phyloP scores from a whole-genome alignment of 2,888 invertebrate species.

The Eupsilia transversa region DNA sequence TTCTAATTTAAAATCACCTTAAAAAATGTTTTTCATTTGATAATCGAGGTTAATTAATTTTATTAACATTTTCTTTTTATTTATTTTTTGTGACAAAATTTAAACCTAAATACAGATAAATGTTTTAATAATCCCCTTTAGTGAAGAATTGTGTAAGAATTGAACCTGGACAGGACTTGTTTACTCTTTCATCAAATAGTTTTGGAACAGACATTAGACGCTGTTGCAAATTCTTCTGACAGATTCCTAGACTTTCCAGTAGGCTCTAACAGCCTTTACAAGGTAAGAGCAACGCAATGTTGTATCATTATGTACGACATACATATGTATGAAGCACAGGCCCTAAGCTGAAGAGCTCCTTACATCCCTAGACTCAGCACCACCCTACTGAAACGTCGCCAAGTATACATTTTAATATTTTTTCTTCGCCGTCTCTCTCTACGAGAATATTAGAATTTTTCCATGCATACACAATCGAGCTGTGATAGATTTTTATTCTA shows the following conservation, averaged over 20 bases:
- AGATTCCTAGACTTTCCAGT: neutral
- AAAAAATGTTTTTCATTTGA: too few species aligned
- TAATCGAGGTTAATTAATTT: too few species aligned
- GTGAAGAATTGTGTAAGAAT: too few species aligned
- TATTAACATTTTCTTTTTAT: too few species aligned
- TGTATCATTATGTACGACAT: conserved; percentile 28
- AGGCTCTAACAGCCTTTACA: neutral
- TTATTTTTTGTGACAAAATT: too few species aligned
- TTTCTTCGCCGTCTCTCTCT: conserved; percentile 39
- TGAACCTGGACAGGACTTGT: too few species aligned
- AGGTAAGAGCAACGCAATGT: neutral
- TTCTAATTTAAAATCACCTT: too few species aligned
- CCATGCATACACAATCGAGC: conserved; percentile 65
- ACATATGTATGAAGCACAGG: conserved; percentile 38
- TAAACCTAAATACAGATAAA: too few species aligned
- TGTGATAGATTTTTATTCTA: conserved; percentile 65
- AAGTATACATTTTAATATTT: conserved; percentile 64
- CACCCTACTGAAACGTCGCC: conserved; percentile 60
- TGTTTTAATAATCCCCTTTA: too few species aligned
- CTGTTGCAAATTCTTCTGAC: too few species aligned
- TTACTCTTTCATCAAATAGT: too few species aligned
- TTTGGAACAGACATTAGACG: too few species aligned
- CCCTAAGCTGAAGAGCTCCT: conserved; percentile 14
- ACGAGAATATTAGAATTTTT: conserved; percentile 66
- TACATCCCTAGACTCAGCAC: conserved; percentile 34